phyloP scores from a whole-genome alignment of 2,888 invertebrate species.

The Onchidella celtica region DNA sequence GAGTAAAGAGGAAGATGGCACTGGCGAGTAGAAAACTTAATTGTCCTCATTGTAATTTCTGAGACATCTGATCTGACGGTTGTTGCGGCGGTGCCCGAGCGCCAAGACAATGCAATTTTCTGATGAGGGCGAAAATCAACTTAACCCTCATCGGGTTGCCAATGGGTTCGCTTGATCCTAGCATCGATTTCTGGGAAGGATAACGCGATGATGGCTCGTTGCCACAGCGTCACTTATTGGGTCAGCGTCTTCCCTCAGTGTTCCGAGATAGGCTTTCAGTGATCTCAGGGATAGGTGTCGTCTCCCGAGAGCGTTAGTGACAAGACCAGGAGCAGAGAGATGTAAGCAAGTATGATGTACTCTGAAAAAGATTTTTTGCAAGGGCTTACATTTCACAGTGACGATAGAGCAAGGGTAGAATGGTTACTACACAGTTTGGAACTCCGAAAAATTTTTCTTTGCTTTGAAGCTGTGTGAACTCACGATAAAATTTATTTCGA shows the following conservation, averaged over 20 bases:
- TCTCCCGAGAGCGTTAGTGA: not conserved
- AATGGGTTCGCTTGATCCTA: constrained; percentile 47
- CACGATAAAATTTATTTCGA: too few species aligned
- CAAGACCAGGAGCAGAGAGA: not conserved
- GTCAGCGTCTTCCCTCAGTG: constrained; percentile 1
- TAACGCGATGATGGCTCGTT: constrained; percentile 36
- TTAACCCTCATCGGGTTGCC: constrained; percentile 40
- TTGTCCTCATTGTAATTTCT: constrained; percentile 50
- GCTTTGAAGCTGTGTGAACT: too few species aligned
- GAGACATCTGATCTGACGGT: constrained; percentile 49
- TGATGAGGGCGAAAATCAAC: constrained; percentile 49
- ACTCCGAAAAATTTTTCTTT: too few species aligned
- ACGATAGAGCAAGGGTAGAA: too few species aligned
- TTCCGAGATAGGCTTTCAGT: not conserved
- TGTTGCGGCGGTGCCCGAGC: constrained; percentile 30
- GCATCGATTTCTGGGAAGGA: constrained; percentile 41
- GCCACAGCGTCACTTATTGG: constrained; percentile 4
- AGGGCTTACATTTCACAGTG: too few species aligned
- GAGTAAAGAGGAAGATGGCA: constrained; percentile 9
- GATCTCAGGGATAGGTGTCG: not conserved
- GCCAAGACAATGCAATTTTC: constrained; percentile 48
- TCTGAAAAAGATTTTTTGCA: too few species aligned
- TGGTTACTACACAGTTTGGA: too few species aligned
- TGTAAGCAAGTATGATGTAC: too few species aligned
- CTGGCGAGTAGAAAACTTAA: constrained; percentile 39